Conservation (phyloP, 2,888 invertebrate genomes). For the Endomychus coccineus region DNA sequence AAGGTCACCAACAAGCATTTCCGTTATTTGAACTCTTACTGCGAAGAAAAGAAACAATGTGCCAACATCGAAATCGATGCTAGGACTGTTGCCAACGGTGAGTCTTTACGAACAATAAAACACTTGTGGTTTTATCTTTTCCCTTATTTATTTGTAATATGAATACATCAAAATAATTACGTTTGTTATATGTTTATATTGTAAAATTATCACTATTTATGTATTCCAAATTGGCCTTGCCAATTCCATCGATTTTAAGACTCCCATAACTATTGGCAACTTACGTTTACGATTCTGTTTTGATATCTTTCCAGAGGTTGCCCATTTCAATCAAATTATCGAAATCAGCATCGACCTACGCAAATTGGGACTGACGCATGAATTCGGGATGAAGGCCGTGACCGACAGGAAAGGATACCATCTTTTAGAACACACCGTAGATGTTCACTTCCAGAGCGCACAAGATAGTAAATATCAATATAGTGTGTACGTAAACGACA, state of each 20-base stretch:
- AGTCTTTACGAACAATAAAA: too few species aligned
- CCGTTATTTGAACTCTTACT: constrained; percentile 62
- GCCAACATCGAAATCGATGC: constrained; percentile 64
- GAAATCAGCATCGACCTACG: constrained; percentile 63
- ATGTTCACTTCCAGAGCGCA: constrained; percentile 62
- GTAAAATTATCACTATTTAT: too few species aligned
- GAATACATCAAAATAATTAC: too few species aligned
- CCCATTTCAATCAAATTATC: constrained; percentile 53
- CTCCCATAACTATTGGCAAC: too few species aligned
- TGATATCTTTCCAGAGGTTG: constrained; percentile 41
- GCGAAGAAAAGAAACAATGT: constrained; percentile 73
- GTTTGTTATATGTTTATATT: too few species aligned
- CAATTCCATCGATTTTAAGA: too few species aligned
- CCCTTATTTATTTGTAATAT: too few species aligned
- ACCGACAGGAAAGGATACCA: constrained; percentile 54
- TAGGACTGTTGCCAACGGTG: constrained; percentile 45
- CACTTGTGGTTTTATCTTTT: too few species aligned
- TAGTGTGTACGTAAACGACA: constrained; percentile 57
- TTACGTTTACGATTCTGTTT: too few species aligned
- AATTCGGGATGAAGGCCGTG: constrained; percentile 63
- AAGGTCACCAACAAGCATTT: constrained; percentile 67
- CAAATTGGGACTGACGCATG: constrained; percentile 65
- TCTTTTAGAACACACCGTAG: constrained; percentile 59
- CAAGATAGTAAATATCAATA: constrained; percentile 67
- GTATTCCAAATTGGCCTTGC: too few species aligned